phyloP scores from a whole-genome alignment of 2,113 vertebrate genomes.

The Polypterus bichir region DNA sequence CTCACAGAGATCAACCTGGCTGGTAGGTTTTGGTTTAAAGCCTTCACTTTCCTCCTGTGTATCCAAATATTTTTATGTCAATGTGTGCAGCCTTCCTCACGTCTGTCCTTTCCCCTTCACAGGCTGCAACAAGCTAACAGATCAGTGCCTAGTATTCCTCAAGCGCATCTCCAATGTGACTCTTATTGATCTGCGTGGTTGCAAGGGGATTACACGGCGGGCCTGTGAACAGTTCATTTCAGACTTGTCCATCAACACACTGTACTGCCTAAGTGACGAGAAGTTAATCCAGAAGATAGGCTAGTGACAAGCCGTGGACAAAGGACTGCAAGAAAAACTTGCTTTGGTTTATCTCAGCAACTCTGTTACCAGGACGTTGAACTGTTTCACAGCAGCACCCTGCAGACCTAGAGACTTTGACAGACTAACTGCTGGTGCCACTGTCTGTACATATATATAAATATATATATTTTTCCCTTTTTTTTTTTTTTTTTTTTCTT shows the following conservation, averaged over 20 bases:
- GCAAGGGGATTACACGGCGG: constrained; percentile 82
- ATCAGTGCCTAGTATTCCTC: constrained; percentile 79
- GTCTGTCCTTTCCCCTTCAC: constrained; percentile 9
- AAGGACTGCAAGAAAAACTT: too few relatives aligned
- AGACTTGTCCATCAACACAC: constrained; percentile 85
- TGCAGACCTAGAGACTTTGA: too few relatives aligned
- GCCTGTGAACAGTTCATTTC: constrained; percentile 86
- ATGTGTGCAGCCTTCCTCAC: constrained; percentile 1
- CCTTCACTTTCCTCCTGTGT: neutral
- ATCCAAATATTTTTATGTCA: neutral
- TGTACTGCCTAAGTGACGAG: constrained; percentile 97
- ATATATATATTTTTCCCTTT: neutral
- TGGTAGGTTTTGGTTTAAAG: constrained; percentile 42
- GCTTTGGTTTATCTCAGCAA: too few relatives aligned
- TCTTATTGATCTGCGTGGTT: constrained; percentile 81
- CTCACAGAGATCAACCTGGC: constrained; percentile 89
- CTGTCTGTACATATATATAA: too few relatives aligned
- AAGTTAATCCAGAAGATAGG: constrained; percentile 97
- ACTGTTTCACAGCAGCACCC: too few relatives aligned
- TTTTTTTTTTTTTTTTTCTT: too few relatives aligned
- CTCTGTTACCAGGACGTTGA: too few relatives aligned
- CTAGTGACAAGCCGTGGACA: constrained; percentile 44
- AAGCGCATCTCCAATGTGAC: constrained; percentile 80
- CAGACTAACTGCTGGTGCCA: too few relatives aligned
- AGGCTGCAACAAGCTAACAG: constrained; percentile 94